A percentile compares a stretch with the other conserved stretches of the same genome.
These are phyloP conservation scores for Lacanobia oleracea DNA, from an alignment of 2,888 invertebrate species.

Conservation along the genomic window DNA sequence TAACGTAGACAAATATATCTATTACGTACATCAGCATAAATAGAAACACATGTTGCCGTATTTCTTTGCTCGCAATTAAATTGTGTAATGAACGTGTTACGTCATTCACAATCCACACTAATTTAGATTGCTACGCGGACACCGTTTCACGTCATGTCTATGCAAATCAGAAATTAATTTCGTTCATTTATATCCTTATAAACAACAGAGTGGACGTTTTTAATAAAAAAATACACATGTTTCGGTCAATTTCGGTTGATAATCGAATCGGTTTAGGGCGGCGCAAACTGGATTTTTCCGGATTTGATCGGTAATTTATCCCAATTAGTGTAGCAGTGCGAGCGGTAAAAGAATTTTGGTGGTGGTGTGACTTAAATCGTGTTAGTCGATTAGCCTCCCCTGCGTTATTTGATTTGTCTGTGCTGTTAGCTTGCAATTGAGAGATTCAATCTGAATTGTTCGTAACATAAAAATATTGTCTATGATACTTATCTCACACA, in stretches of 20 bases:
- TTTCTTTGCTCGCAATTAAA: conserved; percentile 55
- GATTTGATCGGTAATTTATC: conserved; percentile 76
- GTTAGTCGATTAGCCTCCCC: conserved; percentile 57
- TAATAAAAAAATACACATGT: conserved; percentile 44
- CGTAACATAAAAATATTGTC: background rate
- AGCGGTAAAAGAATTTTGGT: conserved; percentile 55
- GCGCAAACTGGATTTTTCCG: conserved; percentile 74
- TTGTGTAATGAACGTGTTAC: conserved; percentile 55
- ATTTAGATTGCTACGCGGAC: conserved; percentile 58
- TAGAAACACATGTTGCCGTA: conserved; percentile 25
- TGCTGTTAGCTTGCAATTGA: conserved; percentile 32
- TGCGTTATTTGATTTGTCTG: conserved; percentile 57
- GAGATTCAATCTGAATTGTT: conserved; percentile 18
- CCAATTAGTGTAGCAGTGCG: conserved; percentile 70
- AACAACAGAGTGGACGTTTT: conserved; percentile 46
- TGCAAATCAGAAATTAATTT: conserved; percentile 65
- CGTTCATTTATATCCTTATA: conserved; percentile 50
- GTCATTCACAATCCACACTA: conserved; percentile 60
- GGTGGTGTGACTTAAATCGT: conserved; percentile 48
- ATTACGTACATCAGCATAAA: background rate
- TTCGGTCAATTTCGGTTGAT: conserved; percentile 60
- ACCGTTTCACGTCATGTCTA: conserved; percentile 58
- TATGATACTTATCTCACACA: background rate
- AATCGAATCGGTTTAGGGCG: conserved; percentile 75
- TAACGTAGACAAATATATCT: background rate